phyloP scores from a whole-genome alignment of 2,113 vertebrate species.

The Platysternon megacephalum region DNA sequence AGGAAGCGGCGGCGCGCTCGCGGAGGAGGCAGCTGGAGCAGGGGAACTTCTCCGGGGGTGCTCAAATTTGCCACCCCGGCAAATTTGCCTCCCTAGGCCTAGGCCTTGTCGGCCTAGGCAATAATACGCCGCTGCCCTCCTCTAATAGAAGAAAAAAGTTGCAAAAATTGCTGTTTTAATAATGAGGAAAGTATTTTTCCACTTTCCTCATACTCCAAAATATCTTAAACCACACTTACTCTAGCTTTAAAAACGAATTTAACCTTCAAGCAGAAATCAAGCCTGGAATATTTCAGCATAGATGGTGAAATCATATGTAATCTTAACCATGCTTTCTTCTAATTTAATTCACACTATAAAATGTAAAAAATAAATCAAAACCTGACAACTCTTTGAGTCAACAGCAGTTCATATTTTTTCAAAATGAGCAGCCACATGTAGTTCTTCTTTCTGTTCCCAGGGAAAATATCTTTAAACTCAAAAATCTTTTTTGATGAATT shows the following conservation, averaged over 20 bases:
- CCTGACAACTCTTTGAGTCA: background rate
- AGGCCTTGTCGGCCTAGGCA: too few species aligned
- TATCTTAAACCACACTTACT: background rate
- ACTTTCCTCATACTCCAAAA: background rate
- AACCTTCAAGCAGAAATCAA: background rate
- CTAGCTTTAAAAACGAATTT: too few species aligned
- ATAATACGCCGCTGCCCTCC: too few species aligned
- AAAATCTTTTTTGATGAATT: background rate
- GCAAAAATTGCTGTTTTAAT: background rate
- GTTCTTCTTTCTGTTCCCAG: background rate
- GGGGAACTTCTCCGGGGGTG: too few species aligned
- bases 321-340: background rate
- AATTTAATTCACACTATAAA: background rate
- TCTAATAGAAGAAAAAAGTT: background rate
- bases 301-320: background rate
- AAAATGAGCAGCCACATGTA: background rate
- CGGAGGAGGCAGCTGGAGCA: too few species aligned
- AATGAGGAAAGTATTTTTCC: background rate
- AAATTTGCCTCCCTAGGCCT: too few species aligned
- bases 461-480: background rate
- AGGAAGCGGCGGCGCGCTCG: too few species aligned
- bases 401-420: background rate
- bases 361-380: background rate
- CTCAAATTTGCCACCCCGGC: too few species aligned
- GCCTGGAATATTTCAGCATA: background rate